Evolutionary conservation across 2,888 invertebrate species (phyloP), one percentile per base, ranked within the genome.

Genomic region (Drosophila ezoana): DNA sequence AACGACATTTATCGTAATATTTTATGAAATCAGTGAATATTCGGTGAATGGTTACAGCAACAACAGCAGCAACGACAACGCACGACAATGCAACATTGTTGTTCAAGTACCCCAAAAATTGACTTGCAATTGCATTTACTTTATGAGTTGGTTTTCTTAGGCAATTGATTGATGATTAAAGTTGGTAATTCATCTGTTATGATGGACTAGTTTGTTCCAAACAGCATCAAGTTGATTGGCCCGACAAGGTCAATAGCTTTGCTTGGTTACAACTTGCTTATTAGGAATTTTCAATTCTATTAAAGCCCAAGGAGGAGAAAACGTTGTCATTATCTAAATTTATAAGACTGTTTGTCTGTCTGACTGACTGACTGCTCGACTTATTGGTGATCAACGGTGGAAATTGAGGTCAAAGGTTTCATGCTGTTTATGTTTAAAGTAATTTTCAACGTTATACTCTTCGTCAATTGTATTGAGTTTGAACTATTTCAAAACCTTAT

Each of bases 21-120:
- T 87, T 87, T 87, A 86, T 72, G 81, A 84, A 88, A 81, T 81
- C 85, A 84, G 78, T 87, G 87, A 83, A 81, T 80, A 85, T 78
- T 77, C 68, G 64, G 58, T 64, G 66, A 71, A 70, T 59, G 75
- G 48, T 5, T 45, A 32, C 57, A 51, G 38, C 35, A 69, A 54
- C 41, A 69, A 14, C 32, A 54, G 16, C 51, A 60, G n/a, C 38
- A 51, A 23, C 57, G 37, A 35, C 60, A 62, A 33, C 59, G 54
- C 23, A 33, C 60, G 57, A 76, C 76, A 76, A 76, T 76, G 73
- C 57, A 49, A 72, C 72, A 76, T 76, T 72, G 64, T 60, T 40
- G 10, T 47, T 52, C n/a, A 60, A 72, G 57, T 51, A 76, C 6
- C 48, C 38, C 18, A 56, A 72, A 51, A 69, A 81, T 72, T 78